A percentile compares a stretch with the other conserved stretches of the same genome.
Conservation (phyloP, 2,888 invertebrate species). For the Cheilosia urbana region DNA sequence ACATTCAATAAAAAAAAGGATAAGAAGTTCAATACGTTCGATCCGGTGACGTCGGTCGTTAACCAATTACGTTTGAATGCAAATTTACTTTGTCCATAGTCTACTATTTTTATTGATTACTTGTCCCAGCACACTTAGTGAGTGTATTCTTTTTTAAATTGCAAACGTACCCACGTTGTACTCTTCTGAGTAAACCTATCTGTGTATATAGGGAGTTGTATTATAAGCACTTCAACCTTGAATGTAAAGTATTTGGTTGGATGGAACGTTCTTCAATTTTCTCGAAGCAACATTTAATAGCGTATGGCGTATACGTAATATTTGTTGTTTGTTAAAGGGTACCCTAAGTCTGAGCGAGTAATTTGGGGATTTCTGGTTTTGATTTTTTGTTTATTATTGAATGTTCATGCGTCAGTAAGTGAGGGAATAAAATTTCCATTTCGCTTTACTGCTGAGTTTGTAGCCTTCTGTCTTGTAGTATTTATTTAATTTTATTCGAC, state of each 20-base stretch:
- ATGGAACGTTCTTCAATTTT: conserved; percentile 36
- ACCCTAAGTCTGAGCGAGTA: too few species aligned
- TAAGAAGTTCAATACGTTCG: neutral
- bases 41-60: conserved; percentile 4
- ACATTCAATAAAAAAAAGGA: neutral
- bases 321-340: conserved; percentile 1
- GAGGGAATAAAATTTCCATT: neutral
- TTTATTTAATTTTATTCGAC: neutral
- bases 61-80: conserved; percentile 2
- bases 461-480: neutral
- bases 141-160: conserved; percentile 4
- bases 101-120: conserved; percentile 22
- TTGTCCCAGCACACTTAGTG: conserved; percentile 14
- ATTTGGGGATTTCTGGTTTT: too few species aligned
- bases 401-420: conserved; percentile 4
- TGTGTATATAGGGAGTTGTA: neutral
- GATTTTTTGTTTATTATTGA: too few species aligned
- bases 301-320: conserved; percentile 35
- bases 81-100: neutral
- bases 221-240: conserved; percentile 21
- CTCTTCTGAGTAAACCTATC: neutral
- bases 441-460: neutral
- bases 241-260: conserved; percentile 9
- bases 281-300: neutral
- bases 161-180: neutral